Conservation (phyloP, 2,888 invertebrate genomes). For the Ectemnius continuus region DNA sequence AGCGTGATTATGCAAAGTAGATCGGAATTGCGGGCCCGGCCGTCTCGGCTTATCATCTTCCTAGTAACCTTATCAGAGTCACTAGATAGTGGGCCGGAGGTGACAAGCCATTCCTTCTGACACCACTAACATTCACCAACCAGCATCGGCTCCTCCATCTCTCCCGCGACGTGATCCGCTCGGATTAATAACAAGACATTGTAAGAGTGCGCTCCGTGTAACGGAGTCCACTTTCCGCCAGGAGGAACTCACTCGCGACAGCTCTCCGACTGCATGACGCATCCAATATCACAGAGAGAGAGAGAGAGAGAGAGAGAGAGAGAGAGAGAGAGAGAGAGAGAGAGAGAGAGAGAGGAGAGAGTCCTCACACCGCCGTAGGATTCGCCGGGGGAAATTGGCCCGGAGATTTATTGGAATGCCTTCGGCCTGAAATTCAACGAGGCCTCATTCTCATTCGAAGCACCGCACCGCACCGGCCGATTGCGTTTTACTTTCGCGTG, state of each 20-base stretch:
- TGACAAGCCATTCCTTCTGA: background rate
- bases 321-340: too few species aligned
- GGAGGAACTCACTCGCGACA: background rate
- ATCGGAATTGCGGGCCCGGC: conserved; percentile 31
- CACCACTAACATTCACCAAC: conserved; percentile 8
- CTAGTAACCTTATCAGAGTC: conserved; percentile 10
- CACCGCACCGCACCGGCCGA: background rate
- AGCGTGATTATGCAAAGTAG: conserved; percentile 51
- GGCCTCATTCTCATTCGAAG: background rate
- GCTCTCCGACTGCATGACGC: background rate
- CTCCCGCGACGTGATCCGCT: background rate
- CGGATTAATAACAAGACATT: too few species aligned
- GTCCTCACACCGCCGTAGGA: background rate
- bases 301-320: too few species aligned
- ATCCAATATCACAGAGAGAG: background rate
- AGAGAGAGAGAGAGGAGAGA: too few species aligned
- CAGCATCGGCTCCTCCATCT: background rate
- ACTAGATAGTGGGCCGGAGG: background rate
- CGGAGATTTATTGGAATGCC: background rate
- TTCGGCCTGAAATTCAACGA: background rate
- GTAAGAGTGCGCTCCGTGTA: background rate
- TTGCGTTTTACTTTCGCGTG: conserved; percentile 8
- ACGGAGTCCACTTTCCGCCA: background rate
- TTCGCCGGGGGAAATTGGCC: background rate
- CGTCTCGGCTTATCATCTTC: background rate